These are phyloP conservation scores for Oreotragus oreotragus DNA, from an alignment of 2,113 vertebrate species.

Conservation along the genomic window DNA sequence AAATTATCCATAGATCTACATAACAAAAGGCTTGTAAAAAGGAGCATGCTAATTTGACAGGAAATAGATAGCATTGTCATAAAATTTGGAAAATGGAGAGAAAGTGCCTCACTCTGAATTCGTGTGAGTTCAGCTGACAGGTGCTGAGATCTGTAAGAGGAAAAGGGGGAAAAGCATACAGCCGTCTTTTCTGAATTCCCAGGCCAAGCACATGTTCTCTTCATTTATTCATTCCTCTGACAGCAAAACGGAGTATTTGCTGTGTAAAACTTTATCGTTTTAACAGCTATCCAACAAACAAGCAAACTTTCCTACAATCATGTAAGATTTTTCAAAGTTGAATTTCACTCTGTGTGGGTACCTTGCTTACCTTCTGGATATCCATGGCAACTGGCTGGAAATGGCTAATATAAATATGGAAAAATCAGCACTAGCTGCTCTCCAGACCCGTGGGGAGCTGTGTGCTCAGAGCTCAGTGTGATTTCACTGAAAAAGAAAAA, in stretches of 20 bases:
- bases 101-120: conserved; percentile 49
- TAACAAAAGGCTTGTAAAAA: conserved; percentile 52
- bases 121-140: conserved; percentile 56
- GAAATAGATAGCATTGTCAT: conserved; percentile 53
- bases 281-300: conserved; percentile 42
- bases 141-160: conserved; percentile 19
- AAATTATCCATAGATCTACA: conserved; percentile 59
- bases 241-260: conserved; percentile 18
- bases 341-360: not conserved
- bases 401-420: conserved; percentile 35
- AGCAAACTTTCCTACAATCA: conserved; percentile 32
- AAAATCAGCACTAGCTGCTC: not conserved
- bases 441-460: not conserved
- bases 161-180: not conserved
- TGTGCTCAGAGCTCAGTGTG: not conserved
- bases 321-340: not conserved
- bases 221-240: conserved; percentile 44
- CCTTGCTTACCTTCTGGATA: conserved; percentile 45
- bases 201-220: not conserved
- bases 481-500: not conserved
- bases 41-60: conserved; percentile 57
- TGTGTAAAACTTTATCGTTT: not conserved
- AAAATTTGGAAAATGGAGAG: conserved; percentile 61
- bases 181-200: conserved; percentile 14
- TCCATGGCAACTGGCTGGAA: conserved; percentile 37